Evolutionary conservation across 2,113 vertebrate genomes (phyloP), one percentile per base, ranked within the genome.

Genomic region (Cyanoderma ruficeps): DNA sequence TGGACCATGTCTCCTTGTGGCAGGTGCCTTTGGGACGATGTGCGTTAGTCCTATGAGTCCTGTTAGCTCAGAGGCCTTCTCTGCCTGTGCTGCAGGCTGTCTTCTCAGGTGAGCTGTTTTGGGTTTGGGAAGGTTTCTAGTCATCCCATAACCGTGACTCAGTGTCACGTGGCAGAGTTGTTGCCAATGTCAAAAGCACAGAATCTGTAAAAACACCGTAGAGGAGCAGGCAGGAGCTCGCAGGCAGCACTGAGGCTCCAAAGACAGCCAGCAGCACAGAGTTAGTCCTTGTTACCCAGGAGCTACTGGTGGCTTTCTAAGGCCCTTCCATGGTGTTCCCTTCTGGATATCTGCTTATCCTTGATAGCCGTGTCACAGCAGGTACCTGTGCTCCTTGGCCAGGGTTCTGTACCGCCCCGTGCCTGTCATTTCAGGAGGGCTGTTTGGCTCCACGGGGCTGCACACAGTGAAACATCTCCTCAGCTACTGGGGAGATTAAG

Each of bases 351-450:
- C 49, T 65, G 33, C 61, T 53, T 64, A 15, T 37, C 49, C 15
- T 46, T 69, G 84, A 28, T 39, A 28, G 12, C 74, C 75, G 37
- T 37, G 60, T n/a, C 56, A 7, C 41, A 49, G 47, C 31, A 15
- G 35, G 52, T 17, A 7, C 33, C n/a, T 1, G 2, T 56, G n/a
- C 46, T 69, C 61, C 56, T 4, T 25, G 31, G 17, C 76, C 13
- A 1, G 37, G 14, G 4, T 24, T 68, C 24, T 17, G 22, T 4
- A 0, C 16, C 31, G 3, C 64, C 47, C 5, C 3, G 0, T 27
- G 33, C 15, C 16, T 0, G 30, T 75, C 11, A 1, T 52, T 55
- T 67, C 55, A 7, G 16, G 41, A 56, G 63, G 8, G 10, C 3
- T 1, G 7, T 90, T 65, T 37, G 78, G 8, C 74, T 72, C 46